Conservation (phyloP, 2,888 invertebrate genomes). For the Creontiades dilutus region DNA sequence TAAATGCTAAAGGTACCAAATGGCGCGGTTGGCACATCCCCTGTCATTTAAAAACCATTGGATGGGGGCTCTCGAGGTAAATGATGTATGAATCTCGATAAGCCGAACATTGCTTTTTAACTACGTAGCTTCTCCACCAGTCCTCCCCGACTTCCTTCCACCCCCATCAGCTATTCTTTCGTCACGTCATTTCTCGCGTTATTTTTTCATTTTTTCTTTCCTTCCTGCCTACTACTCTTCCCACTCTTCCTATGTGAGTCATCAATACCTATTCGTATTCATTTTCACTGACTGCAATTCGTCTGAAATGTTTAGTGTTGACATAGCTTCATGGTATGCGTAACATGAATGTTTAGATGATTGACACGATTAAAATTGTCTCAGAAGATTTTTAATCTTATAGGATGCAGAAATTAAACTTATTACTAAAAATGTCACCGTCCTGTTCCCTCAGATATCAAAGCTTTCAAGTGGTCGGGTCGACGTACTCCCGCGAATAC, state of each 20-base stretch:
- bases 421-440: no score
- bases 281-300: neutral
- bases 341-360: no score
- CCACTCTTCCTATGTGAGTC: neutral
- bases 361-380: no score
- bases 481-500: no score
- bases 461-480: no score
- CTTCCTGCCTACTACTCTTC: neutral
- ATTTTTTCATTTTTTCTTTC: slow-evolving; percentile 37
- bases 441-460: no score
- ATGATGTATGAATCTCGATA: slow-evolving; percentile 75
- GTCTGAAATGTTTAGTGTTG: no score
- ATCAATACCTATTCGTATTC: neutral
- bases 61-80: slow-evolving; percentile 73
- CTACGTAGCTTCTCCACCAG: slow-evolving; percentile 67
- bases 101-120: slow-evolving; percentile 74
- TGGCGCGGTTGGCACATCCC: slow-evolving; percentile 66
- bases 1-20: slow-evolving; percentile 46
- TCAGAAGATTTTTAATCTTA: no score
- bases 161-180: slow-evolving; percentile 43
- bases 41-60: slow-evolving; percentile 74
- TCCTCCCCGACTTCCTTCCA: slow-evolving; percentile 35
- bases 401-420: no score
- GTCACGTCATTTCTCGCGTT: slow-evolving; percentile 61
- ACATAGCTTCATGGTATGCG: no score